Evolutionary conservation across 2,888 invertebrate genomes (phyloP).

Genomic region (Cephalotes varians): DNA sequence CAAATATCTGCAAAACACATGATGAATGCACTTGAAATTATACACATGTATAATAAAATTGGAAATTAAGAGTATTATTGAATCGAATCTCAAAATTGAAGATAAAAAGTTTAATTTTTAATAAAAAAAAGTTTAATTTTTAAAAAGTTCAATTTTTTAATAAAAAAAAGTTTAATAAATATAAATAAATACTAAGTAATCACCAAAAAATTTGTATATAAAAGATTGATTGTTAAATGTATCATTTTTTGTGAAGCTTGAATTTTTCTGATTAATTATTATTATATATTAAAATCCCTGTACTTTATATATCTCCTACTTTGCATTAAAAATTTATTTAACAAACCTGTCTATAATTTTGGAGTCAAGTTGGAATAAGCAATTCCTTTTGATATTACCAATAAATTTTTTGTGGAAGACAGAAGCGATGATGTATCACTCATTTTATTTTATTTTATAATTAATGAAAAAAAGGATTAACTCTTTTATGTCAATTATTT

Average conservation of each 20-base stretch:
- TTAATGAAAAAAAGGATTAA: too few species aligned
- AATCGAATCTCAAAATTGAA: background rate
- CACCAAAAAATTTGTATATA: too few species aligned
- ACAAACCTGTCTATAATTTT: conserved; percentile 92
- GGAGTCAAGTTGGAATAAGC: conserved; percentile 94
- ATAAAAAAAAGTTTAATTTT: too few species aligned
- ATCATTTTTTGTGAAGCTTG: background rate
- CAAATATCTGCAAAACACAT: conserved; percentile 88
- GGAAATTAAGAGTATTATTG: background rate
- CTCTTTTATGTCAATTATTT: too few species aligned
- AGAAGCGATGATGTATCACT: too few species aligned
- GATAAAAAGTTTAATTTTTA: background rate
- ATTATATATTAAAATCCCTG: background rate
- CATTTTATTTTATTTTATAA: too few species aligned
- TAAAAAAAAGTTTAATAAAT: background rate
- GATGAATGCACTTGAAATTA: background rate
- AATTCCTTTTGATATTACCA: conserved; percentile 93
- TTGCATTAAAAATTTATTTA: background rate
- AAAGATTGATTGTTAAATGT: background rate
- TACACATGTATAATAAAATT: background rate
- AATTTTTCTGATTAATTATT: background rate
- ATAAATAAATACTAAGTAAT: background rate
- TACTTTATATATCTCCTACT: too few species aligned
- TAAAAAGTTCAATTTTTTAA: too few species aligned
- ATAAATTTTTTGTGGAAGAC: conserved; percentile 98